A percentile compares a stretch with the other conserved stretches of the same genome.
Conservation (phyloP, 2,113 vertebrate species). For the Paradoxurus hermaphroditus region DNA sequence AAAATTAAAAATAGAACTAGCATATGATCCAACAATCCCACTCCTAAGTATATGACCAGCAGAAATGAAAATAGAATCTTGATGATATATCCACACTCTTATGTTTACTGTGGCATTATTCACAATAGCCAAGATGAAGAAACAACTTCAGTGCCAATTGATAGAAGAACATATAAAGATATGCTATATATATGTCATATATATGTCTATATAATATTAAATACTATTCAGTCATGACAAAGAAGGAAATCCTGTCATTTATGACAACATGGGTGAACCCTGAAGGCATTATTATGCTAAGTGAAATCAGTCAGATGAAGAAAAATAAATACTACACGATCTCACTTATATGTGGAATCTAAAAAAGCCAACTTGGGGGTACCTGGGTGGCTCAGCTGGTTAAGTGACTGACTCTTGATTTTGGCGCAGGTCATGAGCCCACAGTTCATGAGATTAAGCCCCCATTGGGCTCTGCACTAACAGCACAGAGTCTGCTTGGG, state of each 20-base stretch:
- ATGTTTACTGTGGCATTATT: not conserved
- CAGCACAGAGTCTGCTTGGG: too few species aligned
- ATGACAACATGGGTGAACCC: not conserved
- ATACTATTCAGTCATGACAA: not conserved
- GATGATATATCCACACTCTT: not conserved
- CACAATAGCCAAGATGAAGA: not conserved
- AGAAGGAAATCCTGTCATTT: not conserved
- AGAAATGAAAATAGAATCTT: not conserved
- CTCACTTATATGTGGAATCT: not conserved
- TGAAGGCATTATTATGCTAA: not conserved
- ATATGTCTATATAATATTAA: not conserved
- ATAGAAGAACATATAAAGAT: not conserved
- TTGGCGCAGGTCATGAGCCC: too few species aligned
- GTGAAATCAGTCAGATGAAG: not conserved
- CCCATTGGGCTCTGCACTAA: too few species aligned
- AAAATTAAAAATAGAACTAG: not conserved
- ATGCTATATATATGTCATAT: not conserved
- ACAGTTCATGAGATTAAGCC: too few species aligned
- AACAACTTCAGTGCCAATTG: not conserved
- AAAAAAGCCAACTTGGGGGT: not conserved
- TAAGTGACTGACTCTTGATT: too few species aligned
- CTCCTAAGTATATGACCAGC: not conserved
- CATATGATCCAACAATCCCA: not conserved
- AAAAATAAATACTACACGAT: not conserved
- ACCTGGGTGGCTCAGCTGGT: too few species aligned